Base-by-base conservation (phyloP, 2,888 invertebrate species). In the Philereme transversata region DNA sequence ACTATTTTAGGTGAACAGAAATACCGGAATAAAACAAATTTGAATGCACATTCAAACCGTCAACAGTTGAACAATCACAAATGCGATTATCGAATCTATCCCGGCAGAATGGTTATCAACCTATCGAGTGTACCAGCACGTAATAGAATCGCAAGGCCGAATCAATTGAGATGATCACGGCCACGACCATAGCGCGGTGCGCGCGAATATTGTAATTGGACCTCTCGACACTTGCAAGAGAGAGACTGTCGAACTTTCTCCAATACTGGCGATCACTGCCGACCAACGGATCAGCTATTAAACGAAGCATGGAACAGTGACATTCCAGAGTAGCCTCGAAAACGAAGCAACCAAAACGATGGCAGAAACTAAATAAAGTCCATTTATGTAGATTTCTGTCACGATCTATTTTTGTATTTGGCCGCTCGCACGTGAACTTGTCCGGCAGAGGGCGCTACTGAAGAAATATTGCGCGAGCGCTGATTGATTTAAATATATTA, bases 371-470 rank as follows among this genome's bases (percentile, higher is more conserved):
- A 71, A 76, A 87, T 86, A 85, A 87, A 85, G 81, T 76, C 82
- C 83, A 84, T 87, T 87, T 87, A 89, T 87, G 88, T 83, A 86
- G 85, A 89, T 90, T 88, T 86, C 88, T 89, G 89, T 89, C 90
- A 88, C 83, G 83, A 70, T 86, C 86, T 89, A 89, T 89, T 88
- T 89, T 77, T 67, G 84, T 82, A 80, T 69, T 73, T 76, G 79
- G 74, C 76, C 76, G 81, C 75, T 79, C 75, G 77, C 78, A 80
- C 83, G 78, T 87, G 85, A 85, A 86, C 85, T 86, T 86, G 85
- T 72, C 73, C 76, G 75, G 68, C 60, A 78, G 82, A 78, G 81
- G 79, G 83, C 81, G 79, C 77, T 61, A 38, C 65, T 70, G 69
- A 68, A 53, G 55, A 49, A 51, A 47, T 70, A 72, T 62, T 74